A percentile compares a stretch with the other conserved stretches of the same genome.
Evolutionary conservation across 2,113 vertebrate genomes (phyloP).

Genomic region (Speoplatyrhinus poulsoni): DNA sequence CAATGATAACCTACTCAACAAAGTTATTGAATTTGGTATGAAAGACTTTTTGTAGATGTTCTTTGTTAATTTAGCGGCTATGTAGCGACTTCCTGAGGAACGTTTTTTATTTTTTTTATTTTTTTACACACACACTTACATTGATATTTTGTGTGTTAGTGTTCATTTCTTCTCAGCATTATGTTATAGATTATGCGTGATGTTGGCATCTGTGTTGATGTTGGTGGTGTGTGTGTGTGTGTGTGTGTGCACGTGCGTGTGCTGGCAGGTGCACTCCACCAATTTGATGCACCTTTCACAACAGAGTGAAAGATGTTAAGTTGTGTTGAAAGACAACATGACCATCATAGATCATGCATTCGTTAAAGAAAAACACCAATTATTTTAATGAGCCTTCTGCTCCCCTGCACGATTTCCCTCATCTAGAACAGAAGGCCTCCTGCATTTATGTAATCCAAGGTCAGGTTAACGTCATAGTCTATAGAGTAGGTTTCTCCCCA

Average conservation of each 20-base stretch:
- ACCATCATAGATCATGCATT: background rate
- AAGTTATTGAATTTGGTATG: no score
- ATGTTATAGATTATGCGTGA: slow-evolving; percentile 44
- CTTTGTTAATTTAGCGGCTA: no score
- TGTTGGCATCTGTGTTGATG: slow-evolving; percentile 29
- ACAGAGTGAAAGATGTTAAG: background rate
- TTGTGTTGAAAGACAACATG: slow-evolving; percentile 3
- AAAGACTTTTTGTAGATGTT: no score
- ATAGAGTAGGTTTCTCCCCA: background rate
- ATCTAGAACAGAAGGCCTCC: background rate
- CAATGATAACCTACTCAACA: no score
- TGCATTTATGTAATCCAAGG: background rate
- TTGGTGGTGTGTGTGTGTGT: slow-evolving; percentile 27
- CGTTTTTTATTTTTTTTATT: no score
- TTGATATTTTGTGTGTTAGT: background rate
- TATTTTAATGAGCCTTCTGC: background rate
- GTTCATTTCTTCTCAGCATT: background rate
- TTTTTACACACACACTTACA: no score
- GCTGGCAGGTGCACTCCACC: background rate
- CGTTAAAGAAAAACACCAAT: slow-evolving; percentile 1
- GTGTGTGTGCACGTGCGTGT: slow-evolving; percentile 30
- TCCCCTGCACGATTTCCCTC: background rate
- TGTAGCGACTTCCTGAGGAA: no score
- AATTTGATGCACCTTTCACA: slow-evolving; percentile 4
- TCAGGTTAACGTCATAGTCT: background rate